Conservation (phyloP, 2,113 vertebrate species). For the Ctenomys sociabilis region DNA sequence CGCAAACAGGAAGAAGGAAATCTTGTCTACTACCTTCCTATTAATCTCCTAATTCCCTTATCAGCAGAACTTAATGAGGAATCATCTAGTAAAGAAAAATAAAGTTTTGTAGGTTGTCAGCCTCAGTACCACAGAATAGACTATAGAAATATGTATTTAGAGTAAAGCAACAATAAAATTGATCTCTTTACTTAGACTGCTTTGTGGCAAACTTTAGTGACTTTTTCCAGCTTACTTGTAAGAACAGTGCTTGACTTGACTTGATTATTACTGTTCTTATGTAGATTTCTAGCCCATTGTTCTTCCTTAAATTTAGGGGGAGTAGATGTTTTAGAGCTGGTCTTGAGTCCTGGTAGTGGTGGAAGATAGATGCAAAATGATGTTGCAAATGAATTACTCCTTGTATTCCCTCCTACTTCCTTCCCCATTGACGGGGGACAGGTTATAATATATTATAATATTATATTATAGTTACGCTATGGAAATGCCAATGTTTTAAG, state of each 20-base stretch:
- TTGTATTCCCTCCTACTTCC: not conserved
- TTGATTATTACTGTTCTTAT: constrained; percentile 26
- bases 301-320: constrained; percentile 20
- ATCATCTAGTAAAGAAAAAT: not conserved
- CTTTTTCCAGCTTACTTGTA: not conserved
- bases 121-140: not conserved
- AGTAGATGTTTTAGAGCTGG: constrained; percentile 50
- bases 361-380: not conserved
- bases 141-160: constrained; percentile 1
- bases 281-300: not conserved
- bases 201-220: constrained; percentile 40
- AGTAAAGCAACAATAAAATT: constrained; percentile 29
- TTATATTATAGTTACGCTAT: not conserved
- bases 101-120: constrained; percentile 1
- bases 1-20: constrained; percentile 25
- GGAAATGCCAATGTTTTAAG: constrained; percentile 33
- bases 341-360: constrained; percentile 12
- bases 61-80: constrained; percentile 11
- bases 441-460: not conserved
- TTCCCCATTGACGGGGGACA: not conserved
- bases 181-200: not conserved
- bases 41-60: not conserved
- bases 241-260: constrained; percentile 15
- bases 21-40: not conserved
- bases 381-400: not conserved